These are phyloP conservation scores for Neolamprologus longior DNA, from an alignment of 2,113 vertebrate species.

Conservation along the genomic window DNA sequence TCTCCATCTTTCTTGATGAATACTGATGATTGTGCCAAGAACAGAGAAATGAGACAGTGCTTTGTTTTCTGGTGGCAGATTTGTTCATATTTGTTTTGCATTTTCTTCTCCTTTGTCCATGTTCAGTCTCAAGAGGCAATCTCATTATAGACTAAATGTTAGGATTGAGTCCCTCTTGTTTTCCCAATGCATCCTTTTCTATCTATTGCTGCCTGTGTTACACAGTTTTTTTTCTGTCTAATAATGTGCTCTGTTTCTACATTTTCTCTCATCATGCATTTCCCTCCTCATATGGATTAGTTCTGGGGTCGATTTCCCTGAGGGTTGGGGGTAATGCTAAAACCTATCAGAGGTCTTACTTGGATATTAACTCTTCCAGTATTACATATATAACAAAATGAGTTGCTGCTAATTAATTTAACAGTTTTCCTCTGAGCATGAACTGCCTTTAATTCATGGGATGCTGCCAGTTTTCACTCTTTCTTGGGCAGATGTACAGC, in stretches of 20 bases:
- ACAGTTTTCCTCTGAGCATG: background rate
- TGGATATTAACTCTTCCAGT: background rate
- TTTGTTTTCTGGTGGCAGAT: background rate
- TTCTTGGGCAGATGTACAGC: conserved; percentile 2
- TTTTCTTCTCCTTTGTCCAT: background rate
- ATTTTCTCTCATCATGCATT: conserved; percentile 1
- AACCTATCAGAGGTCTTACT: conserved; percentile 15
- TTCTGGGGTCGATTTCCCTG: conserved; percentile 30
- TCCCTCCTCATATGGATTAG: conserved; percentile 32
- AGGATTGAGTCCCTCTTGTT: conserved; percentile 1
- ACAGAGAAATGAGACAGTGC: background rate
- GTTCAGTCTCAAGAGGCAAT: background rate
- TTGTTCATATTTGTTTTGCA: background rate
- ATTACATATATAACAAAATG: conserved; percentile 22
- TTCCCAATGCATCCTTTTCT: conserved; percentile 8
- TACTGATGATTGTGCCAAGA: background rate
- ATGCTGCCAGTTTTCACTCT: background rate
- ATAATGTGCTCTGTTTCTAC: background rate
- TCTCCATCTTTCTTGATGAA: background rate
- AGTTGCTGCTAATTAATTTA: conserved; percentile 43
- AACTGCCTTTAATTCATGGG: background rate
- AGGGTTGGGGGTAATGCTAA: conserved; percentile 11
- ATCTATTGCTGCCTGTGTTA: background rate
- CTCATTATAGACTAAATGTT: conserved; percentile 14
- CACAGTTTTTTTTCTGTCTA: background rate